phyloP scores from a whole-genome alignment of 2,888 invertebrate species.

The Osmoderma eremita region DNA sequence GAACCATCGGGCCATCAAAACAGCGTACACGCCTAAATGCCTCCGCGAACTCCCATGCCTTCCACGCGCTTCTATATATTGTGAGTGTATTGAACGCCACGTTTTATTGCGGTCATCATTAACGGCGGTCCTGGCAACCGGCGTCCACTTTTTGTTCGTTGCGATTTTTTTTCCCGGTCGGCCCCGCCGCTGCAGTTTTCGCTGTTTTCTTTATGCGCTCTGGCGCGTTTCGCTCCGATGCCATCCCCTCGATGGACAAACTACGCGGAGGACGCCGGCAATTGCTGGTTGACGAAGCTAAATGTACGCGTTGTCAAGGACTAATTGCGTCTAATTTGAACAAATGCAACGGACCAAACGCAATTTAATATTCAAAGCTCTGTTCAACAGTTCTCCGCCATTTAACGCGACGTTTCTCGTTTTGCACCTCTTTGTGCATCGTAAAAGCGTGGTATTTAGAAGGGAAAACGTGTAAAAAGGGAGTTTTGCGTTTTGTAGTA shows the following conservation, averaged over 20 bases:
- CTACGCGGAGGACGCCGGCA: no score
- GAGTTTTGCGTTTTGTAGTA: no score
- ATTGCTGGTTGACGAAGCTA: not conserved
- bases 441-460: no score
- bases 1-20: slow-evolving; percentile 47
- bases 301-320: slow-evolving; percentile 21
- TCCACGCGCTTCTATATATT: slow-evolving; percentile 4
- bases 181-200: not conserved
- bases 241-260: no score
- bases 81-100: slow-evolving; percentile 51
- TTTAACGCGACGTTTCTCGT: slow-evolving; percentile 5
- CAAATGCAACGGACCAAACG: slow-evolving; percentile 12
- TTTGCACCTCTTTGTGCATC: not conserved
- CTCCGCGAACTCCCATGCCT: not conserved
- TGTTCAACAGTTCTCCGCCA: not conserved
- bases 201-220: slow-evolving; percentile 46
- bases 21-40: not conserved
- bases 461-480: no score
- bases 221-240: not conserved
- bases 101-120: slow-evolving; percentile 54
- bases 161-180: not conserved
- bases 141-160: slow-evolving; percentile 38
- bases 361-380: slow-evolving; percentile 21
- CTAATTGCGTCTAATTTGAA: slow-evolving; percentile 30
- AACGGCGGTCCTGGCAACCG: slow-evolving; percentile 47